These are phyloP conservation scores for Teleogryllus oceanicus DNA, from an alignment of 2,888 invertebrate species.

Conservation along the genomic window DNA sequence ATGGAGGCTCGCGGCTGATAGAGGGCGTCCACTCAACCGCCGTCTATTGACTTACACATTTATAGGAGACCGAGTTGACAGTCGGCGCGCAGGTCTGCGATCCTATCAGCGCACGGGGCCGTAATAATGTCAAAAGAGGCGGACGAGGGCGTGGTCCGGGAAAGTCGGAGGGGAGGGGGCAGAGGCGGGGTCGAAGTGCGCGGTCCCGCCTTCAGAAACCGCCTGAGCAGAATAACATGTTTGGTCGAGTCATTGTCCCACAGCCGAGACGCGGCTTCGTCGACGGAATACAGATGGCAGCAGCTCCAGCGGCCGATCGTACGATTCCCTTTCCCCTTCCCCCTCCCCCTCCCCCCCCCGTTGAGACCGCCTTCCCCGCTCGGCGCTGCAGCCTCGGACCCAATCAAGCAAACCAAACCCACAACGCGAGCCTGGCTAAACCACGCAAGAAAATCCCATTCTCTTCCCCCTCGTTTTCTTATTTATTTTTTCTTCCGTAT, in stretches of 20 bases:
- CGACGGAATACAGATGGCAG: background rate
- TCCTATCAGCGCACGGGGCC: background rate
- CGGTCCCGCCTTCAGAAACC: background rate
- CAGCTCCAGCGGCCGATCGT: background rate
- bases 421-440: background rate
- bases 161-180: background rate
- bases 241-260: conserved; percentile 18
- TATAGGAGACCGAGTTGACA: background rate
- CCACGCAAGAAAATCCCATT: background rate
- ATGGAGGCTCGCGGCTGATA: no score
- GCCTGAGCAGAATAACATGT: conserved; percentile 9
- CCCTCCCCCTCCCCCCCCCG: background rate
- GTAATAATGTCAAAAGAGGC: background rate
- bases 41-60: background rate
- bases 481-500: background rate
- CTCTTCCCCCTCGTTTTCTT: background rate
- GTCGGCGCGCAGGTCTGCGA: background rate
- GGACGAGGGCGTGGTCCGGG: background rate
- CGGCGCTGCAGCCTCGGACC: background rate
- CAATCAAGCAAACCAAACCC: conserved; percentile 18
- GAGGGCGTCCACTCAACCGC: background rate
- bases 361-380: background rate
- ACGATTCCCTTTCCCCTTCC: background rate
- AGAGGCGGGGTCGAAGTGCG: background rate
- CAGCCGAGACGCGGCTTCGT: background rate